Evolutionary conservation across 2,113 vertebrate species (phyloP).

Genomic region (Crotophaga sulcirostris): DNA sequence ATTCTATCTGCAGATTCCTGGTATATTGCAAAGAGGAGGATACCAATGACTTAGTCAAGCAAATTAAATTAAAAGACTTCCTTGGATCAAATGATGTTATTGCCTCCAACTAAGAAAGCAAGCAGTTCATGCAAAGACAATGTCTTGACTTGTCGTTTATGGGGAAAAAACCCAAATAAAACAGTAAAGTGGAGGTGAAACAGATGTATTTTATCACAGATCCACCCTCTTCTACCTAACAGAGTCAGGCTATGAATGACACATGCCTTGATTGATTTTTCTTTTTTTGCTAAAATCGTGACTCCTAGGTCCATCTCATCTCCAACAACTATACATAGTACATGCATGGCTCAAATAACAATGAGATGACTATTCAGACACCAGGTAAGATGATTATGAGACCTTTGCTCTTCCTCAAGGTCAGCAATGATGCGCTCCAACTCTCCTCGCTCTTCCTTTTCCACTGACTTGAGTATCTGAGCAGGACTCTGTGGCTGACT

Average conservation of each 20-base stretch:
- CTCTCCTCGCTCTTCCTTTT: slow-evolving; percentile 91
- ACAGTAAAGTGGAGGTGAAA: background rate
- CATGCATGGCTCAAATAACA: background rate
- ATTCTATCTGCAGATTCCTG: slow-evolving; percentile 89
- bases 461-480: slow-evolving; percentile 95
- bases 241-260: background rate
- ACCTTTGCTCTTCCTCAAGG: slow-evolving; percentile 97
- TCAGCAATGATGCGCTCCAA: slow-evolving; percentile 90
- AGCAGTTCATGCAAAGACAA: background rate
- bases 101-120: background rate
- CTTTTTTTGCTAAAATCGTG: background rate
- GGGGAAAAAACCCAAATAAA: background rate
- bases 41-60: background rate
- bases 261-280: background rate
- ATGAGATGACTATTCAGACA: background rate
- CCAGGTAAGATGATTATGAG: background rate
- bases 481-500: slow-evolving; percentile 95
- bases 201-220: background rate
- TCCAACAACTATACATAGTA: background rate
- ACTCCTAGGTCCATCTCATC: background rate
- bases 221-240: background rate
- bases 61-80: background rate
- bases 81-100: background rate
- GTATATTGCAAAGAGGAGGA: background rate
- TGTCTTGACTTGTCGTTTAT: background rate